Base-by-base conservation (phyloP, 2,113 vertebrate genomes). In the Chiloscyllium plagiosum region DNA sequence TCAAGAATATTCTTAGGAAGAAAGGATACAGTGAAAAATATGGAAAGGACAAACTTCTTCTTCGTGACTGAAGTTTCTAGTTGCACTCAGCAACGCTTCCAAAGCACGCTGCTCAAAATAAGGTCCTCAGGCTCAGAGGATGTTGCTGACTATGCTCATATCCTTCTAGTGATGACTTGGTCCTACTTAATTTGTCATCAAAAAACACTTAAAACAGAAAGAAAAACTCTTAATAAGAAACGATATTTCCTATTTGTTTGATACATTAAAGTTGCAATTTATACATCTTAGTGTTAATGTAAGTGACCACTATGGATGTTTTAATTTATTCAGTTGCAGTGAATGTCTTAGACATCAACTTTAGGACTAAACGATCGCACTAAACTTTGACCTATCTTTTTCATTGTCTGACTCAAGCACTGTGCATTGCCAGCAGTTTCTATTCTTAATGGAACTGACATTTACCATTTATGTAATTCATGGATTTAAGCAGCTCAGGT, bases 71-170 rank as follows among this genome's bases (percentile, higher is more conserved):
- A 96, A 68, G 97, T 96, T 97, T 97, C 96, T 97, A 96, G 96
- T 96, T 97, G 97, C 97, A 96, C n/a, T n/a, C n/a, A n/a, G 96
- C 97, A 97, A 97, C 97, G 98, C 97, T 98, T 97, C 96, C 96
- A 96, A 96, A 96, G 97, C 97, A 98, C 97, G 97, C 97, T 97
- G 97, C 96, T 97, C 97, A 96, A 97, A 96, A 97, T 94, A 94
- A 93, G 94, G 96, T 97, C 97, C 97, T 97, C 96, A 96, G 96
- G 97, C 96, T 96, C 97, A 97, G 96, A 97, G 95, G 96, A 96
- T 97, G 97, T 97, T 97, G 97, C 98, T 98, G 97, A 98, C 97
- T 97, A 80, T 65, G 95, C 86, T 90, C 68, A 87, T 95, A 50
- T 72, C 47, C 69, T 72, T 95, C 72, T 72, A 50, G 42, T 72